Base-by-base conservation (phyloP, 2,888 invertebrate genomes). In the Gerosis bhagava region DNA sequence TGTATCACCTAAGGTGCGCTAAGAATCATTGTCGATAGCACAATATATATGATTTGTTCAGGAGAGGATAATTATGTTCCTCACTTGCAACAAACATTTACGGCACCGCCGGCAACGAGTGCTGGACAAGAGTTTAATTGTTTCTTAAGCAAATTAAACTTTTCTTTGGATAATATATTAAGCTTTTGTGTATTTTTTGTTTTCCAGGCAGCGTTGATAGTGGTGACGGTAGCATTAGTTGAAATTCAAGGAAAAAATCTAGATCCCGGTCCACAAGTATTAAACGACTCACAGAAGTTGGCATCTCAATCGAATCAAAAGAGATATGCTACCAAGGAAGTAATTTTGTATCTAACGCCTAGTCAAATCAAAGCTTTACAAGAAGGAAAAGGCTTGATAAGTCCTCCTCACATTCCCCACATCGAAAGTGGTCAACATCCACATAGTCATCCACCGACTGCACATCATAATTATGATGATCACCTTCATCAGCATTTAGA, bases 261-360 rank as follows among this genome's bases (percentile, higher is more conserved):
- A 12, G 74, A 77, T 10, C 54, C 62, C 35, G 73, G 71, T 10
- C 71, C 71, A 22, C 74, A 77, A 54, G 65, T 58, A 5, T 73
- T 72, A 36, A 60, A 58, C 22, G 61, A 63, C 11, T 28, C 56
- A 16, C 48, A 57, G 10, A 37, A 59, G 19, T 40, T 52, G 21
- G 24, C 46, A 47, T 36, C 62, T 47, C 48, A 58, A 44, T 36
- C 48, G 4, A 46, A 26, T 22, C 54, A 53, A 29, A 57, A 59
- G 48, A 56, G 64, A 46, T 62, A 62, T 47, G 68, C 67, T 45
- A 69, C 64, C 28, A 78, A 73, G 59, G 83, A 84, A 59, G 65
- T 79, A 21, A 66, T 83, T 16, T 55, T 86, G 13, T 83, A 78
- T 46, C 58, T 84, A 19, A 84, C 84, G 39, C 77, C 79, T 2